Conservation (phyloP, 2,113 vertebrate genomes). For the Dendrocopos noguchii region DNA sequence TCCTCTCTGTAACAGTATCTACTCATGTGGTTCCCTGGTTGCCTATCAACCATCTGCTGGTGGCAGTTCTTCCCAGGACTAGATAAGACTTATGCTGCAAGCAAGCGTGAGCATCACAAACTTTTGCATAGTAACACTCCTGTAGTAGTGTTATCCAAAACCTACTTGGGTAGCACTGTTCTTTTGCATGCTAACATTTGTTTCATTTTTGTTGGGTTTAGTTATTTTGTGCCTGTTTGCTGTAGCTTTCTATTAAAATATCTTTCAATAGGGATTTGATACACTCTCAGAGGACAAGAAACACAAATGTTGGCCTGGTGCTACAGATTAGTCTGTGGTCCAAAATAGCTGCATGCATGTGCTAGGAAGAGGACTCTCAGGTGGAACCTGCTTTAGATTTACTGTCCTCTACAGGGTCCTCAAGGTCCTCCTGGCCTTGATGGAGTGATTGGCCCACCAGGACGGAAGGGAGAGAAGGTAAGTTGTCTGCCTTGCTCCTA, state of each 20-base stretch:
- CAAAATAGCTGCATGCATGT: background rate
- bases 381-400: background rate
- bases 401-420: slow-evolving; percentile 75
- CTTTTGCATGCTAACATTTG: no score
- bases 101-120: background rate
- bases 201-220: no score
- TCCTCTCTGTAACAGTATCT: background rate
- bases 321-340: background rate
- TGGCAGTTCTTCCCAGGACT: background rate
- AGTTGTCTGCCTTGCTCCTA: background rate
- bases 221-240: no score
- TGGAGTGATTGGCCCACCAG: slow-evolving; percentile 79
- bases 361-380: background rate
- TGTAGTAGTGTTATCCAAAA: no score
- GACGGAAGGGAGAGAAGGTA: slow-evolving; percentile 87
- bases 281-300: background rate
- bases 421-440: slow-evolving; percentile 80
- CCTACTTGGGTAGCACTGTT: no score
- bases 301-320: background rate
- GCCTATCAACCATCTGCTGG: background rate
- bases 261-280: background rate
- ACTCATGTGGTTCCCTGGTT: background rate
- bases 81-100: background rate
- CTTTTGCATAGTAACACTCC: background rate
- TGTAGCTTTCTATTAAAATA: no score